Percentiles rank a stretch among this genome's conserved stretches.
Evolutionary conservation across 2,113 vertebrate genomes (phyloP).

Genomic region (Lates calcarifer): DNA sequence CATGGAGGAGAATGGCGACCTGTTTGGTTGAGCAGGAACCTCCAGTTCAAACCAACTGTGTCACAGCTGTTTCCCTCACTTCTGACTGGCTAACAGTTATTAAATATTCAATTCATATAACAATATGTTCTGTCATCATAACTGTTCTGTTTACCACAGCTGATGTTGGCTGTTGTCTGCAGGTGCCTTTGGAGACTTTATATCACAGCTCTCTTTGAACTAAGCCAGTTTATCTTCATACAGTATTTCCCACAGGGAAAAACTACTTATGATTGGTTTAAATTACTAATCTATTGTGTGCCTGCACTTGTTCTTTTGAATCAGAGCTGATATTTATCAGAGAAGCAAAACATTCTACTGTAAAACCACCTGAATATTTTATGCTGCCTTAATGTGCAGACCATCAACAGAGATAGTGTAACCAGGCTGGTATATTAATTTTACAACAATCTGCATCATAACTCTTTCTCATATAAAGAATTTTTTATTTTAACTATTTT

Average conservation of each 20-base stretch:
- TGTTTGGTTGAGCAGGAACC: background rate
- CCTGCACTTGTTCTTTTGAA: background rate
- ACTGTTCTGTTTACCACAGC: background rate
- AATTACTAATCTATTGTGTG: too few species aligned
- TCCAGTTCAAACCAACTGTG: background rate
- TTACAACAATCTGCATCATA: background rate
- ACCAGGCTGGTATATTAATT: background rate
- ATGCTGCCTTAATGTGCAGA: background rate
- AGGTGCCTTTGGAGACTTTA: background rate
- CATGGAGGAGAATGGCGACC: background rate
- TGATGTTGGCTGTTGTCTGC: background rate
- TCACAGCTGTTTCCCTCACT: background rate
- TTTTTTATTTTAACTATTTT: background rate
- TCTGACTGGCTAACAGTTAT: background rate
- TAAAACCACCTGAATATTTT: background rate
- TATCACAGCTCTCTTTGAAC: background rate
- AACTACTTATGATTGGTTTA: background rate
- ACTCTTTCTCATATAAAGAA: background rate
- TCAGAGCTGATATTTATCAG: background rate
- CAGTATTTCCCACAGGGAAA: background rate
- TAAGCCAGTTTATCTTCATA: background rate
- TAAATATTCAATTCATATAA: background rate
- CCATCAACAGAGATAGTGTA: background rate
- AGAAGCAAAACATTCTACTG: background rate
- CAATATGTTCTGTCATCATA: too few species aligned